Evolutionary conservation across 2,797 vertebrate genomes (phyloP).

Genomic region (Anguilla pacifica): DNA sequence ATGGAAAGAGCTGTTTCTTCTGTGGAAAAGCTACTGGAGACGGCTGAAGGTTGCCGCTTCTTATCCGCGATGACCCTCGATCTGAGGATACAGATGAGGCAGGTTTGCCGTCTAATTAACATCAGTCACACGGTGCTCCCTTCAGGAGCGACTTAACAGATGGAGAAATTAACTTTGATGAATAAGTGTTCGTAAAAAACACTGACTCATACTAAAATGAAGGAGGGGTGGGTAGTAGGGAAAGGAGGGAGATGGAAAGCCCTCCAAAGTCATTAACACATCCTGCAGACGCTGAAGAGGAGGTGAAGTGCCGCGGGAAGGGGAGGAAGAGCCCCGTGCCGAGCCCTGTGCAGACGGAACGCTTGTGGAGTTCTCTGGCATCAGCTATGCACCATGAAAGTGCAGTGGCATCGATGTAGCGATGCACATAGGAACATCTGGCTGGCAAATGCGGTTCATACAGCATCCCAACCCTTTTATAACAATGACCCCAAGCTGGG

Average conservation of each 20-base stretch:
- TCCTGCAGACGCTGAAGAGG: constrained; percentile 26
- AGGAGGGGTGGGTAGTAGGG: not conserved
- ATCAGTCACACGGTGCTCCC: constrained; percentile 7
- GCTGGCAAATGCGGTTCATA: too few relatives aligned
- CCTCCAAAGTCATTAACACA: constrained; percentile 17
- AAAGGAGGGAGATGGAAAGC: not conserved
- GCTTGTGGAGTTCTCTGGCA: not conserved
- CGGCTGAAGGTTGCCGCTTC: not conserved
- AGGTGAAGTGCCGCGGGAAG: too few relatives aligned
- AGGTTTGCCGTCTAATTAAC: not conserved
- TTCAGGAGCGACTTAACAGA: not conserved
- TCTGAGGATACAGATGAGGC: constrained; percentile 42
- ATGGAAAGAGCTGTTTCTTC: not conserved
- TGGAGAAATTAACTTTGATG: constrained; percentile 10
- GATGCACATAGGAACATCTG: too few relatives aligned
- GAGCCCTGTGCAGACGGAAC: not conserved
- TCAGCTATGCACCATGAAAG: too few relatives aligned
- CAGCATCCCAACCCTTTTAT: too few relatives aligned
- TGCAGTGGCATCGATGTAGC: too few relatives aligned
- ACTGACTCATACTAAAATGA: not conserved
- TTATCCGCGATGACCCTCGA: not conserved
- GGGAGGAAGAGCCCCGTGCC: not conserved
- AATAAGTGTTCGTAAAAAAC: constrained; percentile 3
- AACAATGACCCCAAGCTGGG: too few relatives aligned
- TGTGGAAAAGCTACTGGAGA: not conserved